Evolutionary conservation across 2,888 invertebrate species (phyloP).

Genomic region (Apeira syringaria): DNA sequence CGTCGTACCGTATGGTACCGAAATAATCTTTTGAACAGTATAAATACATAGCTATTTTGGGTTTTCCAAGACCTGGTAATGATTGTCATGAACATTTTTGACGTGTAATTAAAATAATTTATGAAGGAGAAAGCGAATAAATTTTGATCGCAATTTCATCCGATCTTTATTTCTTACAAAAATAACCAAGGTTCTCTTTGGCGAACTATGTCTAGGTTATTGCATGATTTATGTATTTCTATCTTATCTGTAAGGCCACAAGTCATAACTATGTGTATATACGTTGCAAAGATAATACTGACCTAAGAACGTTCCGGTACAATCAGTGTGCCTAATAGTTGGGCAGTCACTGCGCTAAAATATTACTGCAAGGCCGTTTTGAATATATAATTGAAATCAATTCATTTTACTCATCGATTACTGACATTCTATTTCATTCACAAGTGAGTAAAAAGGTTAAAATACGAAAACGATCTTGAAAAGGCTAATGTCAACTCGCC

Average conservation of each 20-base stretch:
- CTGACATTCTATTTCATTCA: too few relatives aligned
- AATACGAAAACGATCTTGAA: too few relatives aligned
- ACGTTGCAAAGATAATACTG: too few relatives aligned
- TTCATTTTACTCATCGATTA: too few relatives aligned
- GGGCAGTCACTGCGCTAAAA: background rate
- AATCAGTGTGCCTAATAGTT: background rate
- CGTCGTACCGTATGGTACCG: too few relatives aligned
- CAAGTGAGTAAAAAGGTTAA: too few relatives aligned
- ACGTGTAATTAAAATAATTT: constrained; percentile 4
- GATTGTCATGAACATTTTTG: constrained; percentile 10
- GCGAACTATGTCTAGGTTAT: constrained; percentile 24
- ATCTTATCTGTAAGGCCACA: constrained; percentile 25
- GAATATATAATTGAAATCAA: background rate
- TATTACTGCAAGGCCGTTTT: background rate
- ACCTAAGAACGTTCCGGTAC: background rate
- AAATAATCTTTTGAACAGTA: too few relatives aligned
- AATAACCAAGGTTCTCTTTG: constrained; percentile 14
- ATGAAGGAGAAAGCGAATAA: background rate
- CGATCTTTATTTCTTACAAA: constrained; percentile 7
- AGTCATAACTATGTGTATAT: too few relatives aligned
- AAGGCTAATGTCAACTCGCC: too few relatives aligned
- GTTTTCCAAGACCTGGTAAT: constrained; percentile 9
- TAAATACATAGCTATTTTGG: background rate
- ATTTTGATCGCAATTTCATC: constrained; percentile 10
- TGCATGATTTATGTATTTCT: constrained; percentile 10